Evolutionary conservation across 2,888 invertebrate species (phyloP).

Genomic region (Tholera decimalis): DNA sequence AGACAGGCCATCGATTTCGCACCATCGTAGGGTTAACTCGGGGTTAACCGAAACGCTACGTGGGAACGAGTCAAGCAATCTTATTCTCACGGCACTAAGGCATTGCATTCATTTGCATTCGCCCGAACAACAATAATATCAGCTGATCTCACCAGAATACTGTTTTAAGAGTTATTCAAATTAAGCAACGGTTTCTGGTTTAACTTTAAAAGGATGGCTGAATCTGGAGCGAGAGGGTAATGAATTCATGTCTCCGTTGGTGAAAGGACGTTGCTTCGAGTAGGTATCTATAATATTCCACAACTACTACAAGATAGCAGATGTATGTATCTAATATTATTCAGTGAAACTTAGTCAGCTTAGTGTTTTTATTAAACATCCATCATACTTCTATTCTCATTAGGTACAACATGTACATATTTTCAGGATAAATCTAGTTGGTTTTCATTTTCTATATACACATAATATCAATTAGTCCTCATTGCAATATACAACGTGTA

Average conservation of each 20-base stretch:
- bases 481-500: no score
- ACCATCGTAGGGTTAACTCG: slow-evolving; percentile 78
- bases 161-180: slow-evolving; percentile 65
- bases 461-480: no score
- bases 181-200: slow-evolving; percentile 53
- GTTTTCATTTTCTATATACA: no score
- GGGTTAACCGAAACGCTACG: slow-evolving; percentile 81
- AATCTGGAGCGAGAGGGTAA: slow-evolving; percentile 49
- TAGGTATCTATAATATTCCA: not conserved
- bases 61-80: slow-evolving; percentile 76
- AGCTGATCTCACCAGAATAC: slow-evolving; percentile 58
- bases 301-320: no score
- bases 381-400: not conserved
- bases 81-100: slow-evolving; percentile 79
- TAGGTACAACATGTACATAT: no score
- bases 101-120: slow-evolving; percentile 79
- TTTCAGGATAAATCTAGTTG: no score
- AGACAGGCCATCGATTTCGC: slow-evolving; percentile 74
- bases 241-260: slow-evolving; percentile 47
- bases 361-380: not conserved
- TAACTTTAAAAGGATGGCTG: slow-evolving; percentile 47
- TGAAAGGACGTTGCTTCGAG: slow-evolving; percentile 26
- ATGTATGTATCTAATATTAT: not conserved
- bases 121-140: slow-evolving; percentile 77
- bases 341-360: slow-evolving; percentile 1